Evolutionary conservation across 1,140 invertebrate species (phyloP).

Genomic region (Philopotamus ludificatus): DNA sequence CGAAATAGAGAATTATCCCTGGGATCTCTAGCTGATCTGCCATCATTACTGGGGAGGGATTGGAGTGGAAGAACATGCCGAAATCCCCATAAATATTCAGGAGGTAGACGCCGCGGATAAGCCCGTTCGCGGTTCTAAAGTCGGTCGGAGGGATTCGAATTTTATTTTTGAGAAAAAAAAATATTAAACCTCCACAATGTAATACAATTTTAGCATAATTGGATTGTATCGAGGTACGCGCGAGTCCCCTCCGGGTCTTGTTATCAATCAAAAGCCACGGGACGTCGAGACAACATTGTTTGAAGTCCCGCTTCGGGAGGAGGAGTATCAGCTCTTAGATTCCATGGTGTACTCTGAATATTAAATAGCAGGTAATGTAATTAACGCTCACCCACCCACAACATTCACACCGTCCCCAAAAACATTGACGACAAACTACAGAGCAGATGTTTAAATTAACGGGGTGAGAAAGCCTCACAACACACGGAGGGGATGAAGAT

Average conservation of each 20-base stretch:
- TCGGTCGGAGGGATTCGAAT: too few relatives aligned
- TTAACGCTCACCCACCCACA: slow-evolving; percentile 21
- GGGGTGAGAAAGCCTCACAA: not conserved
- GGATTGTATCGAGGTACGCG: too few relatives aligned
- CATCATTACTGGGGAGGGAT: slow-evolving; percentile 33
- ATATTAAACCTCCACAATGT: too few relatives aligned
- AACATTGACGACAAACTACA: not conserved
- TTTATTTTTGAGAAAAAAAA: too few relatives aligned
- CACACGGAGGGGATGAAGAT: not conserved
- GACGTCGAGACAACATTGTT: not conserved
- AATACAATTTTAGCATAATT: too few relatives aligned
- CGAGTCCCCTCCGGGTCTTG: not conserved
- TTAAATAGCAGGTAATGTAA: slow-evolving; percentile 39
- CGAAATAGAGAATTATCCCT: slow-evolving; percentile 34
- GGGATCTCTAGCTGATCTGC: slow-evolving; percentile 35
- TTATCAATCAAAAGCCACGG: too few relatives aligned
- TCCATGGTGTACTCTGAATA: slow-evolving; percentile 24
- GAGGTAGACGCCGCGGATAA: slow-evolving; percentile 11
- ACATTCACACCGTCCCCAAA: not conserved
- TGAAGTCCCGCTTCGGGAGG: slow-evolving; percentile 7
- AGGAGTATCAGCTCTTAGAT: slow-evolving; percentile 6
- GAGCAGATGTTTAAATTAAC: slow-evolving; percentile 14
- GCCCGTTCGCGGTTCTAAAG: too few relatives aligned
- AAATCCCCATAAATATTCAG: slow-evolving; percentile 43
- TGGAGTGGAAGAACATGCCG: too few relatives aligned